Percentiles rank a stretch among this genome's conserved stretches.
phyloP scores from a whole-genome alignment of 2,888 invertebrate genomes.

The Nephrocerus scutellatus region DNA sequence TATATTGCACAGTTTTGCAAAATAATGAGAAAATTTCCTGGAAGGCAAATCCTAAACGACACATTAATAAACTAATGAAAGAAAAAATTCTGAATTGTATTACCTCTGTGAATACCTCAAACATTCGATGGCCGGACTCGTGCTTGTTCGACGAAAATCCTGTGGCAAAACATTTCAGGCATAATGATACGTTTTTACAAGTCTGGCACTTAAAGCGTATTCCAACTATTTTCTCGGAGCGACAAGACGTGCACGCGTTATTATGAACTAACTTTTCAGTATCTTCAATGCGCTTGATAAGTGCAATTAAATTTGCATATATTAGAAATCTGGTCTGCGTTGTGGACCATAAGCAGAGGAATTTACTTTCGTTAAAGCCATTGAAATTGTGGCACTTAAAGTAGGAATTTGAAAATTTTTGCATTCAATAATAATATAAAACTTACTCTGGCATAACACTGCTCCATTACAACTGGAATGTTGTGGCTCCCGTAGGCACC shows the following conservation, averaged over 20 bases:
- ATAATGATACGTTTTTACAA: slow-evolving; percentile 41
- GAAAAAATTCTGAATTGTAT: neutral
- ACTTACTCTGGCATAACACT: slow-evolving; percentile 37
- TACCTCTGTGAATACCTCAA: slow-evolving; percentile 42
- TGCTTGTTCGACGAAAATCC: slow-evolving; percentile 38
- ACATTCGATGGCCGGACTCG: slow-evolving; percentile 40
- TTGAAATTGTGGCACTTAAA: slow-evolving; percentile 32
- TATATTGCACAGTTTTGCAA: slow-evolving; percentile 37
- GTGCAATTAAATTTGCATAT: slow-evolving; percentile 41
- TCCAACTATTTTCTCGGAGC: slow-evolving; percentile 39
- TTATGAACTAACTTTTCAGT: slow-evolving; percentile 41
- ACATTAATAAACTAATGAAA: neutral
- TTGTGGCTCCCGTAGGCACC: slow-evolving; percentile 40
- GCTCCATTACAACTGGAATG: slow-evolving; percentile 33
- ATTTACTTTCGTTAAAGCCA: slow-evolving; percentile 42
- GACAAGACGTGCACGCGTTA: slow-evolving; percentile 38
- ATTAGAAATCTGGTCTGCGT: slow-evolving; percentile 40
- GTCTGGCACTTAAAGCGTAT: slow-evolving; percentile 45
- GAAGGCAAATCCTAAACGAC: slow-evolving; percentile 33
- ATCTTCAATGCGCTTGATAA: slow-evolving; percentile 44
- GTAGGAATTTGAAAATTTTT: slow-evolving; percentile 7
- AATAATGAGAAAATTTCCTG: slow-evolving; percentile 34
- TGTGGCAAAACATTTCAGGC: slow-evolving; percentile 42
- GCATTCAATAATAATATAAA: neutral
- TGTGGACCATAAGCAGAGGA: slow-evolving; percentile 40